Evolutionary conservation across 2,797 vertebrate species (phyloP).

Genomic region (Avahi laniger): DNA sequence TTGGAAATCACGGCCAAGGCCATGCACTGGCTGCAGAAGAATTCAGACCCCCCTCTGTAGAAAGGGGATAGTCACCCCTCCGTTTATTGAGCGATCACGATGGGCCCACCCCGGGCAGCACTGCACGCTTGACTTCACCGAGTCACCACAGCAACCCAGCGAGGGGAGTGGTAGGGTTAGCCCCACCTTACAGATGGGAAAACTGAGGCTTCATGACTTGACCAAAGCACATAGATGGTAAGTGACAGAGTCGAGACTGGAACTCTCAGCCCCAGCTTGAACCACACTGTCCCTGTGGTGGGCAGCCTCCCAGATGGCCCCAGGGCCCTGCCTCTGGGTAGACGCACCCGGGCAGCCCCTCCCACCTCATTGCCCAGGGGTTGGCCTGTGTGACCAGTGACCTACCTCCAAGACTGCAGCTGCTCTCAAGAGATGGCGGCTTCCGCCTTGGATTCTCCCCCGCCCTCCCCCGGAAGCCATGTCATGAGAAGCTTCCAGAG

Average conservation of each 20-base stretch:
- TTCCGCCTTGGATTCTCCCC: background rate
- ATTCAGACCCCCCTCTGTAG: background rate
- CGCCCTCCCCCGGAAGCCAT: too few relatives aligned
- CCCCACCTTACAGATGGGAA: background rate
- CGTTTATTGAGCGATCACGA: rapidly evolving
- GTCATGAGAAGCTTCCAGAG: background rate
- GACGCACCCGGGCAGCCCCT: too few relatives aligned
- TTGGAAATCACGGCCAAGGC: background rate
- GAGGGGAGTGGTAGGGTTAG: rapidly evolving
- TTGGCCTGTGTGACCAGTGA: background rate
- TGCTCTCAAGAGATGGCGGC: background rate
- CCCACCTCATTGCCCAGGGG: background rate
- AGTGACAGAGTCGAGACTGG: background rate
- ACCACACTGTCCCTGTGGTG: background rate
- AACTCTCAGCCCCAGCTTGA: background rate
- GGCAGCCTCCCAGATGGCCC: background rate
- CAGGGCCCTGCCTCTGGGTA: rapidly evolving
- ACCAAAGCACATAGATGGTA: background rate
- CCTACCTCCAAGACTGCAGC: background rate
- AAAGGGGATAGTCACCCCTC: background rate
- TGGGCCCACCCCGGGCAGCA: background rate
- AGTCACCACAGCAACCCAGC: background rate
- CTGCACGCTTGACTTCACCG: rapidly evolving
- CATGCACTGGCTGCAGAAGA: background rate
- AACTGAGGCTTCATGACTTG: background rate